phyloP scores from a whole-genome alignment of 92 coral and sea anemone species.

The Palythoa grandiflora region DNA sequence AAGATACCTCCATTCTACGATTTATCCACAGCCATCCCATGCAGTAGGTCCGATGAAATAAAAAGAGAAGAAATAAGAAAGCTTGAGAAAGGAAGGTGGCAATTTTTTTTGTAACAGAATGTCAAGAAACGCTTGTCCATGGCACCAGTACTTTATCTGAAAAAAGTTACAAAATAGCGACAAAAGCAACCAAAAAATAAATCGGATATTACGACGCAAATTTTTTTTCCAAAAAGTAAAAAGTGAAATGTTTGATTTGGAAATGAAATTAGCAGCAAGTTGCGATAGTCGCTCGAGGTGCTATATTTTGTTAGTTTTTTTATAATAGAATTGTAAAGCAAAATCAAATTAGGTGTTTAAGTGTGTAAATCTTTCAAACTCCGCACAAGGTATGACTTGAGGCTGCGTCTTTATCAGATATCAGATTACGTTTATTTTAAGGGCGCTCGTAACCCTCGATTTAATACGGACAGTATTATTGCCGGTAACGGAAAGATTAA shows the following conservation, averaged over 20 bases:
- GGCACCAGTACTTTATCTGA: background rate
- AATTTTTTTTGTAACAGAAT: background rate
- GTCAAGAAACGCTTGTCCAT: background rate
- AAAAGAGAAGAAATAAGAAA: background rate
- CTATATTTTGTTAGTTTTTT: too few relatives aligned
- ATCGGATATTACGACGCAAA: too few relatives aligned
- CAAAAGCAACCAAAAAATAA: too few relatives aligned
- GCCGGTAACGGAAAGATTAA: background rate
- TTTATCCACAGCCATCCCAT: background rate
- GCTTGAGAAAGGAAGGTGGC: background rate
- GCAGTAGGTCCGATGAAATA: background rate
- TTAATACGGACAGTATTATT: background rate
- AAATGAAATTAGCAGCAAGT: too few relatives aligned
- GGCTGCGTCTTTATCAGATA: background rate
- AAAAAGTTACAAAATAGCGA: background rate
- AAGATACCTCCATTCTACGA: background rate
- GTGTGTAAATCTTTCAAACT: background rate
- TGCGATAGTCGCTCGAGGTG: too few relatives aligned
- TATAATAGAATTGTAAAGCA: background rate
- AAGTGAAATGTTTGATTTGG: too few relatives aligned
- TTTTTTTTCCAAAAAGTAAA: too few relatives aligned
- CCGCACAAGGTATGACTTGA: background rate
- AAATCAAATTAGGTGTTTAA: background rate
- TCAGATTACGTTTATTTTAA: constrained; percentile 3
- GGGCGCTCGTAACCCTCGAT: background rate